Evolutionary conservation across 35 echinoderm and acorn worm genomes (phyloP), one percentile per base, ranked within the genome.

Genomic region (Acanthaster planci): DNA sequence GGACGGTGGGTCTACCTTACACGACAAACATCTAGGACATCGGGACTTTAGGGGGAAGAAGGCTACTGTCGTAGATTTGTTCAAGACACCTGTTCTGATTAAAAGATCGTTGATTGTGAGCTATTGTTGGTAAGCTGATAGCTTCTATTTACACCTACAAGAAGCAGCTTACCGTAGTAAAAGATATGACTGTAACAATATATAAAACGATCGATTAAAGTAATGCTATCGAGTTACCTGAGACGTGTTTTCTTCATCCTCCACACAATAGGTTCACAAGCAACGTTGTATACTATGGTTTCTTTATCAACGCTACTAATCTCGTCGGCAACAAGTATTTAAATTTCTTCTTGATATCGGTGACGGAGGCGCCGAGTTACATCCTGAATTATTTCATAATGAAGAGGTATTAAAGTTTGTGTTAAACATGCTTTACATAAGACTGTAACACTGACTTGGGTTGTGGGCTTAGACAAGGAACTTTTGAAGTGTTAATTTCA

Each of bases 341-440:
- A 2, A 94, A 94, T 60, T 94, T 94, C 84, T 89, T 89, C 14
- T 51, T 94, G 0, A 68, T 89, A 23, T 87, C 76, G 19, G 32
- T 89, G 76, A 87, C 85, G n/a, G 92, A 94, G 44, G 79, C 86
- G 0, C 92, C 92, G 34, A 82, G 82, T 1, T 94, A 94, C 79
- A 56, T 90, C 39, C 38, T 84, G 26, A 90, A 84, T 35, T 56
- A 37, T 15, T 85, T 78, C n/a, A 67, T 55, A 0, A 90, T 84
- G 76, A 90, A 79, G 5, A 78, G 76, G 89, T 89, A 77, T 67
- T 12, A 47, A 47, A 4, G 42, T 47, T 47, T 47, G 42, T 6
- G n/a, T n/a, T n/a, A n/a, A n/a, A n/a, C n/a, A n/a, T n/a, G n/a
- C n/a, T n/a, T n/a, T n/a, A n/a, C n/a, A n/a, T n/a, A n/a, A n/a